phyloP scores from a whole-genome alignment of 2,888 invertebrate genomes.

The Ectemnius lituratus region DNA sequence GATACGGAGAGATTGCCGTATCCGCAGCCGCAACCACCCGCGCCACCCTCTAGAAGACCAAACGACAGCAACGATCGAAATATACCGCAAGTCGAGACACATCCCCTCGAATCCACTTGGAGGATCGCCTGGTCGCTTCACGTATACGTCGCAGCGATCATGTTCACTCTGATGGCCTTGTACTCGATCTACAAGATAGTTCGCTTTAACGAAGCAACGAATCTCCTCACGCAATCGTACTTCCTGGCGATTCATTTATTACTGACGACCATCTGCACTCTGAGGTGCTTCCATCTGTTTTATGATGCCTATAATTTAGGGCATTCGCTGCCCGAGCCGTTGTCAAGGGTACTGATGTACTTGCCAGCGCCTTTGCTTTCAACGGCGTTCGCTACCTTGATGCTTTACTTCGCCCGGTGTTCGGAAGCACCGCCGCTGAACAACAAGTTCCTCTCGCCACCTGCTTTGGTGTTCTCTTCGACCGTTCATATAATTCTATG shows the following conservation, averaged over 20 bases:
- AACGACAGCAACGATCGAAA: constrained; percentile 57
- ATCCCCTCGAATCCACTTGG: constrained; percentile 82
- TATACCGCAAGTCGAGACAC: constrained; percentile 77
- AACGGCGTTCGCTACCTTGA: constrained; percentile 92
- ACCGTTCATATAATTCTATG: constrained; percentile 89
- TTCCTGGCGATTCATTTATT: constrained; percentile 92
- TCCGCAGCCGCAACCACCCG: constrained; percentile 73
- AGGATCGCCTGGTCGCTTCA: constrained; percentile 95
- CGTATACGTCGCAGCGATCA: constrained; percentile 90
- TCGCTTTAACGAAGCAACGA: constrained; percentile 91
- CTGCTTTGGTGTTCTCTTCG: constrained; percentile 88
- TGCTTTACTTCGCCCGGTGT: constrained; percentile 90
- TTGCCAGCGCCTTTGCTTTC: constrained; percentile 92
- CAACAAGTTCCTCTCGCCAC: constrained; percentile 86
- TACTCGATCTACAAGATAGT: constrained; percentile 92
- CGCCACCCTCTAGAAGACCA: constrained; percentile 69
- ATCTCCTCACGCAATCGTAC: constrained; percentile 92
- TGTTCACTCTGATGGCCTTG: constrained; percentile 90
- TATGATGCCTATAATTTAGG: constrained; percentile 96
- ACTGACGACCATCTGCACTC: constrained; percentile 88
- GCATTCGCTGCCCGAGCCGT: constrained; percentile 85
- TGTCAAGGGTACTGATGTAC: constrained; percentile 90
- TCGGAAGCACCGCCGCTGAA: constrained; percentile 87
- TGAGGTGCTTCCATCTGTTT: constrained; percentile 91
- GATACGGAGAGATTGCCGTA: constrained; percentile 72